Base-by-base conservation (phyloP, 2,797 vertebrate genomes). In the Chloroceryle inda region DNA sequence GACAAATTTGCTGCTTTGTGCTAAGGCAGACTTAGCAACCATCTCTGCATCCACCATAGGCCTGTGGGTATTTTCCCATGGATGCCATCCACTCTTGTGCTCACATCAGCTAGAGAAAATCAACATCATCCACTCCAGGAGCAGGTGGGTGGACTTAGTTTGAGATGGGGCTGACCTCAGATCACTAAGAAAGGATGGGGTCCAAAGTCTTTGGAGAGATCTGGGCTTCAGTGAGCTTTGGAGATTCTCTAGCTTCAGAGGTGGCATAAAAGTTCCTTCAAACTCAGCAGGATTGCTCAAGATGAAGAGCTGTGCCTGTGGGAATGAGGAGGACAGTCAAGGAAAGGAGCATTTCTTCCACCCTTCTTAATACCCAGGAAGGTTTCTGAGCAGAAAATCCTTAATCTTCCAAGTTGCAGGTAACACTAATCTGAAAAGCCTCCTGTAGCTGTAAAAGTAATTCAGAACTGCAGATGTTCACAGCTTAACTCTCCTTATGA, bases 351-450 rank as follows among this genome's bases (percentile, higher is more conserved):
- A 29, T 2, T 49, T 88, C 23, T 74, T 83, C 35, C 20, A 74
- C 5, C 6, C 24, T 59, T 72, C 53, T 71, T 67, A 92, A 63
- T 45, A 68, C 6, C 23, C 11, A 23, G 27, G 40, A 76, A 50
- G 37, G 33, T 64, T 86, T 38, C 47, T 45, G 27, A 82, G 26
- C 40, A 87, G 78, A 94, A 94, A 91, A 64, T 27, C 42, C 49
- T 87, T 93, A 55, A 77, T 50, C 71, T 89, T 76, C 59, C 74
- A 73, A 82, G 3, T 27, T 64, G 42, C 75, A 75, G 67, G 85
- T 85, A 91, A 52, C 7, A 2, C 31, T 85, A 84, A 87, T 93
- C 67, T 74, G 44, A 89, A 96, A 96, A 85, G 59, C 33, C 35
- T 88, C 42, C 69, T 59, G 44, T 56, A 76, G 44, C 47, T 94